These are phyloP conservation scores for Ophion costatus DNA, from an alignment of 2,888 invertebrate species.

Conservation along the genomic window DNA sequence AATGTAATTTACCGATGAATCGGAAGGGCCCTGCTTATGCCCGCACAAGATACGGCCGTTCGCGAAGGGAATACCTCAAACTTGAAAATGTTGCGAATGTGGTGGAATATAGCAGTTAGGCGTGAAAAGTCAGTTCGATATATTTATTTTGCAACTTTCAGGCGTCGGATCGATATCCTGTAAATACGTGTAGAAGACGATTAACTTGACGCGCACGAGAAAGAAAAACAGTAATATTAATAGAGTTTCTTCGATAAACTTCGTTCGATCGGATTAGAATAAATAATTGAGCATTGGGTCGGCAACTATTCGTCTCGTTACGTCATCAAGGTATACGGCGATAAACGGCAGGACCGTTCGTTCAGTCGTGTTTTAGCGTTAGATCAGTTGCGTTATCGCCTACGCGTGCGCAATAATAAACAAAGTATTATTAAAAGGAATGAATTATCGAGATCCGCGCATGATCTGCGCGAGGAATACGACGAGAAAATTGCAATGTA, in stretches of 20 bases:
- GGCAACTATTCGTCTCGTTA: conserved; percentile 38
- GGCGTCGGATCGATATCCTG: conserved; percentile 60
- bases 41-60: no score
- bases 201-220: conserved; percentile 1
- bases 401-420: conserved; percentile 35
- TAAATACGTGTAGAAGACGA: conserved; percentile 59
- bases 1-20: no score
- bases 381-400: conserved; percentile 30
- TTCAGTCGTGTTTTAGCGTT: conserved; percentile 48
- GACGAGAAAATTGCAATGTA: conserved; percentile 1
- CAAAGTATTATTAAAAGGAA: conserved; percentile 30
- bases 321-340: conserved; percentile 53
- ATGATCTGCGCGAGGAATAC: conserved; percentile 11
- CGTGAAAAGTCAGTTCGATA: conserved; percentile 47
- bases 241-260: background rate
- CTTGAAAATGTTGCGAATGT: conserved; percentile 56
- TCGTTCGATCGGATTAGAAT: conserved; percentile 28
- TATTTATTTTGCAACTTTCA: conserved; percentile 68
- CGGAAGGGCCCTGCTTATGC: no score
- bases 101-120: conserved; percentile 44
- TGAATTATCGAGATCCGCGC: conserved; percentile 19
- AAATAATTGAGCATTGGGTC: conserved; percentile 45
- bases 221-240: background rate
- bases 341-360: conserved; percentile 64
- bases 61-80: background rate